Evolutionary conservation across 1,140 invertebrate species (phyloP).

Genomic region (Mactra quadrangularis): DNA sequence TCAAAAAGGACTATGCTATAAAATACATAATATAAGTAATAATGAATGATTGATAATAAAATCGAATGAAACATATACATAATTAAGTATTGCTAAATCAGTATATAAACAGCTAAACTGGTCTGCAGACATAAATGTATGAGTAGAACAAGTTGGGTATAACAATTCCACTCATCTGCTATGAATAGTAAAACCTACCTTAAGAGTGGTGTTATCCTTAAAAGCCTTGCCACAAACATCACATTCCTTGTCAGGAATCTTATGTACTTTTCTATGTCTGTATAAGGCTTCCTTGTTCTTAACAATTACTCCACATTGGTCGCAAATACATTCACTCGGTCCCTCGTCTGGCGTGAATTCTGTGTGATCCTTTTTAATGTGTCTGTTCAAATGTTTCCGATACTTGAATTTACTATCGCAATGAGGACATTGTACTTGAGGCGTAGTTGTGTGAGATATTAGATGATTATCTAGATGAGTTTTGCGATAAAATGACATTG

Average conservation of each 20-base stretch:
- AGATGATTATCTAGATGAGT: conserved; percentile 27
- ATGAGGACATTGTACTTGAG: conserved; percentile 20
- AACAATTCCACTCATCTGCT: no score
- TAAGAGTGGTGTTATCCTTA: conserved; percentile 27
- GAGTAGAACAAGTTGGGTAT: no score
- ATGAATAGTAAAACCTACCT: no score
- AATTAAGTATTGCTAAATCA: no score
- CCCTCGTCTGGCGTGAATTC: neutral
- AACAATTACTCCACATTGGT: conserved; percentile 6
- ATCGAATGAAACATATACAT: no score
- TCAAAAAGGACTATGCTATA: no score
- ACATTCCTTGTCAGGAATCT: conserved; percentile 22
- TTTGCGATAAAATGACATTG: conserved; percentile 32
- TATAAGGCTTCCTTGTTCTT: conserved; percentile 27
- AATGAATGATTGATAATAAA: no score
- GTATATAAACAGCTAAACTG: no score
- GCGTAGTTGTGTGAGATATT: neutral
- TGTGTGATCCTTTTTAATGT: conserved; percentile 1
- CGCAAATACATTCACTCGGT: neutral
- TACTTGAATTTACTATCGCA: conserved; percentile 1
- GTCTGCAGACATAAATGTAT: no score
- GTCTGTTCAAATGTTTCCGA: conserved; percentile 6
- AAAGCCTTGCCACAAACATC: conserved; percentile 29
- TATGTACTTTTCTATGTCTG: conserved; percentile 20
- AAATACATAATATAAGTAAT: no score